phyloP scores from a whole-genome alignment of 2,888 invertebrate species.

The Trissoscelio sp. region DNA sequence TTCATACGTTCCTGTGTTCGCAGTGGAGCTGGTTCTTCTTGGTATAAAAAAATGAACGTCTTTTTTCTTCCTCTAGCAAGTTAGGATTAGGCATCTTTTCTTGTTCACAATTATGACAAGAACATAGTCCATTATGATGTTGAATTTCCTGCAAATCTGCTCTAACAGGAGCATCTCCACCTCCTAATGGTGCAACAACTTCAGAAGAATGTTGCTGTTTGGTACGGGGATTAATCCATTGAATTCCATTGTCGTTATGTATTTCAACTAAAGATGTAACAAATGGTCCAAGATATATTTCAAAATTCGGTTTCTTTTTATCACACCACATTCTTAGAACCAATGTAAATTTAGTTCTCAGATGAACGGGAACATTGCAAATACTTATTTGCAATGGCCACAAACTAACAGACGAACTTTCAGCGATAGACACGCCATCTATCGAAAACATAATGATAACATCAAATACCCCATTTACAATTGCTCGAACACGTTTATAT shows the following conservation, averaged over 20 bases:
- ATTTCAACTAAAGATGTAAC: not conserved
- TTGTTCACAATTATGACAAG: constrained; percentile 39
- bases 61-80: not conserved
- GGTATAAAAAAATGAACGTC: constrained; percentile 7
- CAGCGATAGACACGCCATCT: constrained; percentile 6
- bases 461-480: constrained; percentile 13
- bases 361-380: constrained; percentile 12
- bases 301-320: not conserved
- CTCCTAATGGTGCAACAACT: constrained; percentile 33
- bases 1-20: not conserved
- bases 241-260: not conserved
- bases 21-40: not conserved
- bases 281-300: constrained; percentile 6
- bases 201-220: not conserved
- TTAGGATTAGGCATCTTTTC: not conserved
- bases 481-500: not conserved
- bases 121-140: constrained; percentile 16
- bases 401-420: constrained; percentile 31
- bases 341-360: constrained; percentile 8
- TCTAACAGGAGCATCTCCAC: constrained; percentile 37
- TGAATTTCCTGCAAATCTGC: constrained; percentile 46
- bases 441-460: constrained; percentile 22
- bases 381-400: constrained; percentile 35
- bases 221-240: constrained; percentile 10
- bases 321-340: constrained; percentile 24